A percentile compares a stretch with the other conserved stretches of the same genome.
Conservation (phyloP, 2,797 vertebrate species). For the Xyrichtys novacula region DNA sequence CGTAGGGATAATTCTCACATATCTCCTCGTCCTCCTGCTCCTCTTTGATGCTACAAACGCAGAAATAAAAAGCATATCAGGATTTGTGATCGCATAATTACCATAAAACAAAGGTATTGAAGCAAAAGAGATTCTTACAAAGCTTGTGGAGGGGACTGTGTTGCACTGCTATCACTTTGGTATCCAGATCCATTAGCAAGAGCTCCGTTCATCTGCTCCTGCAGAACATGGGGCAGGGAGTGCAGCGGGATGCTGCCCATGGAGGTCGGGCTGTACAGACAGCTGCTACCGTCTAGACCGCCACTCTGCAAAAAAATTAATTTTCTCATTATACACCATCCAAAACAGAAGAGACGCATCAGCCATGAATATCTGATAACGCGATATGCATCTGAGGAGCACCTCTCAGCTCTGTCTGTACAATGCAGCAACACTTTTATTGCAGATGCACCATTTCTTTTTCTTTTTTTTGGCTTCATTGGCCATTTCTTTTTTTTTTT, state of each 20-base stretch:
- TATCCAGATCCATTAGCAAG: conserved; percentile 90
- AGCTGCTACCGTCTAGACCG: conserved; percentile 89
- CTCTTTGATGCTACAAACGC: conserved; percentile 90
- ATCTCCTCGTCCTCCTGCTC: conserved; percentile 95
- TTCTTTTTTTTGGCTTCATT: too few relatives aligned
- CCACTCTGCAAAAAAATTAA: conserved; percentile 83
- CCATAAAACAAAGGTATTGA: background rate
- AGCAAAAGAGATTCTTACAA: conserved; percentile 86
- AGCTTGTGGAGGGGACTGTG: conserved; percentile 93
- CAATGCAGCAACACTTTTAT: background rate
- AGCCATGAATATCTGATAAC: background rate
- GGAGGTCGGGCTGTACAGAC: conserved; percentile 90
- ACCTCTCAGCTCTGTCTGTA: background rate
- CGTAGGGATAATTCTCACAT: conserved; percentile 88
- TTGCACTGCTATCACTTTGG: conserved; percentile 96
- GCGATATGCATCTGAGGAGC: background rate
- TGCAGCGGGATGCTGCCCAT: conserved; percentile 93
- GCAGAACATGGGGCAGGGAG: conserved; percentile 90
- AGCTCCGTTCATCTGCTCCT: conserved; percentile 95
- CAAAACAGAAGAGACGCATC: background rate
- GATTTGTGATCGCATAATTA: background rate
- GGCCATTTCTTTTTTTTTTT: too few relatives aligned
- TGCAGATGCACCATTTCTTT: background rate
- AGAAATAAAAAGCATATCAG: background rate
- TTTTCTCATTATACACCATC: background rate